Evolutionary conservation across 2,113 vertebrate genomes (phyloP).

Genomic region (Neopipo cinnamomea): DNA sequence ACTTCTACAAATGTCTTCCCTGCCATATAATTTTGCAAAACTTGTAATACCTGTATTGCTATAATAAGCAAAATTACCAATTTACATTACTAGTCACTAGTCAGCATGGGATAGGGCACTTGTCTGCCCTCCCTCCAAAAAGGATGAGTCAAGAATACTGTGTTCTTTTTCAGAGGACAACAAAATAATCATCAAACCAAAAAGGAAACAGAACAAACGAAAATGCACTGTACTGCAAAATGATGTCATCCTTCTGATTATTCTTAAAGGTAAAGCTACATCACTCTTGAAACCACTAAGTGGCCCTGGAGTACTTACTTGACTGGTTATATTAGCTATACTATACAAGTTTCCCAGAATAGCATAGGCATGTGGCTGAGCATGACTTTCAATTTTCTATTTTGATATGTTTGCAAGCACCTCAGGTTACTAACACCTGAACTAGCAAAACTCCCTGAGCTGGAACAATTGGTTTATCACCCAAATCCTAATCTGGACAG

Average conservation of each 20-base stretch:
- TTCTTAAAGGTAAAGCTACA: not conserved
- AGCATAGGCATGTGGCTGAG: not conserved
- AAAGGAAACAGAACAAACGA: constrained; percentile 15
- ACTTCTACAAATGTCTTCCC: not conserved
- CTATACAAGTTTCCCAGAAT: not conserved
- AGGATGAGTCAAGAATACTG: not conserved
- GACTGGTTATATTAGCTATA: not conserved
- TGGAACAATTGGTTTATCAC: not conserved
- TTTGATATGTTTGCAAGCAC: not conserved
- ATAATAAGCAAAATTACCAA: not conserved
- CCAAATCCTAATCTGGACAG: not conserved
- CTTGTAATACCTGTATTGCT: not conserved
- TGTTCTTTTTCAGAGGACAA: not conserved
- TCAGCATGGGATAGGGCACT: not conserved
- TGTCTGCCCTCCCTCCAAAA: not conserved
- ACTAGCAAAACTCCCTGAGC: not conserved
- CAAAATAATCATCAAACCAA: not conserved
- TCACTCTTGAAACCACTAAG: not conserved
- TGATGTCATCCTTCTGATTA: not conserved
- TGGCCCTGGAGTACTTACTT: not conserved
- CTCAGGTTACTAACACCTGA: not conserved
- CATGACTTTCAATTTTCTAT: not conserved
- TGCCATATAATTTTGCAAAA: not conserved
- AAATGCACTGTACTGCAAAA: not conserved
- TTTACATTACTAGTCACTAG: not conserved